Evolutionary conservation across 1,140 invertebrate species (phyloP).

Genomic region (Lepidostoma basale): DNA sequence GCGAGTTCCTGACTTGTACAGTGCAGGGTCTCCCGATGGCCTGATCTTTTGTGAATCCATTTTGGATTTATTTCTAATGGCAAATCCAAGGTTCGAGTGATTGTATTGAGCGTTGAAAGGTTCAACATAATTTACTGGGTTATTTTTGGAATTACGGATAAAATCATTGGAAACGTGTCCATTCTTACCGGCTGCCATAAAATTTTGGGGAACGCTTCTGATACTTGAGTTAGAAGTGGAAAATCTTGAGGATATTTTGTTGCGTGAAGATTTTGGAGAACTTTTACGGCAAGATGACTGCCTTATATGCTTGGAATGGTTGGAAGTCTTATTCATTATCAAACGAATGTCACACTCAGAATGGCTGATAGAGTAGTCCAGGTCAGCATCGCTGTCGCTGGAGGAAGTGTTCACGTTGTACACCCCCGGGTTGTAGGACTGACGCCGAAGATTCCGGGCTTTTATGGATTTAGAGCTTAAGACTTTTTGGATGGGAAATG

Average conservation of each 20-base stretch:
- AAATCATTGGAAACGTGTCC: slow-evolving; percentile 3
- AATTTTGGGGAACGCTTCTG: slow-evolving; percentile 53
- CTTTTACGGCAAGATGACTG: slow-evolving; percentile 36
- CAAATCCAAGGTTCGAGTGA: neutral
- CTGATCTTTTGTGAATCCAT: slow-evolving; percentile 9
- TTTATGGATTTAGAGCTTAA: slow-evolving; percentile 49
- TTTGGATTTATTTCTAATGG: slow-evolving; percentile 5
- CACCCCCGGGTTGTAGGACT: slow-evolving; percentile 63
- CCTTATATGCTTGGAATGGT: slow-evolving; percentile 17
- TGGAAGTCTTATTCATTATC: slow-evolving; percentile 39
- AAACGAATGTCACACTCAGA: slow-evolving; percentile 56
- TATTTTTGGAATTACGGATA: neutral
- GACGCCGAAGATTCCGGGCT: slow-evolving; percentile 59
- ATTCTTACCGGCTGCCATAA: slow-evolving; percentile 8
- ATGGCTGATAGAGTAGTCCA: slow-evolving; percentile 52
- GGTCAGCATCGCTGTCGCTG: slow-evolving; percentile 48
- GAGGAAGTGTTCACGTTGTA: slow-evolving; percentile 54
- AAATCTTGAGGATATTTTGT: slow-evolving; percentile 46
- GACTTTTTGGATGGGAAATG: slow-evolving; percentile 22
- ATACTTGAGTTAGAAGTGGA: slow-evolving; percentile 57
- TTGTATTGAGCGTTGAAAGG: slow-evolving; percentile 6
- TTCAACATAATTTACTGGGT: slow-evolving; percentile 5
- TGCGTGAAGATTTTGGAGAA: slow-evolving; percentile 25
- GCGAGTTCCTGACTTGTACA: neutral
- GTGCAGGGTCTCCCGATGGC: neutral